Evolutionary conservation across 2,888 invertebrate genomes (phyloP), one percentile per base, ranked within the genome.

Genomic region (Melieria crassipennis): DNA sequence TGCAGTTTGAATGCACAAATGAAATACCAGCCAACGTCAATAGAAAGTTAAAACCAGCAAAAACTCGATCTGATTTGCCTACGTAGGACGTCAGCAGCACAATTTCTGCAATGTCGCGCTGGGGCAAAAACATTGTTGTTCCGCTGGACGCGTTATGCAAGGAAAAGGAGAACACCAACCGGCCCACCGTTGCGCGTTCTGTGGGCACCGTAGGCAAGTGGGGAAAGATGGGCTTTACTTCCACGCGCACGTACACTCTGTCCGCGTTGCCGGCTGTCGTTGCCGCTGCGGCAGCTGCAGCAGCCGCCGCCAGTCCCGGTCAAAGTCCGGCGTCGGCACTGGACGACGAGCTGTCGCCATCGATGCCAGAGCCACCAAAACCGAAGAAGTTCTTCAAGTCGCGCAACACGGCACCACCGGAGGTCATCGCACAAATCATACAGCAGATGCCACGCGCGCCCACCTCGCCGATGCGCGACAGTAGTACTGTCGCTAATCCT

Each of bases 221-320:
- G 96, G 96, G 96, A 78, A 94, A 95, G 86, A 96, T 96, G 82
- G 95, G 96, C 76, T 96, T 96, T 87, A 96, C 96, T 43, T 96
- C 96, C 4, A 93, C 96, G 75, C 90, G 96, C 81, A 95, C 87
- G 4, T 86, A 86, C 70, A 81, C 85, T 4, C 76, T 86, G 60
- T 82, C 86, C 30, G 81, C 83, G 11, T 71, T 84, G 62, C 83
- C 85, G 62, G 79, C 80, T 1, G 82, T 82, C 70, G 78, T 78
- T 43, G 73, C 73, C 7, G 79, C 78, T 7, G 78, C 78, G 7
- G 78, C 78, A 6, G 78, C 78, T 6, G 78, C 77, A 6, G 78
- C 77, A 0, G 76, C 78, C 30, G 77, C 78, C 16, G 73, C 77
- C 10, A 82, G 81, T 73, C 82, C 83, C 6, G 78, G 76, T 4